Conservation (phyloP, 2,888 invertebrate species). For the Pyrrhosoma nymphula region DNA sequence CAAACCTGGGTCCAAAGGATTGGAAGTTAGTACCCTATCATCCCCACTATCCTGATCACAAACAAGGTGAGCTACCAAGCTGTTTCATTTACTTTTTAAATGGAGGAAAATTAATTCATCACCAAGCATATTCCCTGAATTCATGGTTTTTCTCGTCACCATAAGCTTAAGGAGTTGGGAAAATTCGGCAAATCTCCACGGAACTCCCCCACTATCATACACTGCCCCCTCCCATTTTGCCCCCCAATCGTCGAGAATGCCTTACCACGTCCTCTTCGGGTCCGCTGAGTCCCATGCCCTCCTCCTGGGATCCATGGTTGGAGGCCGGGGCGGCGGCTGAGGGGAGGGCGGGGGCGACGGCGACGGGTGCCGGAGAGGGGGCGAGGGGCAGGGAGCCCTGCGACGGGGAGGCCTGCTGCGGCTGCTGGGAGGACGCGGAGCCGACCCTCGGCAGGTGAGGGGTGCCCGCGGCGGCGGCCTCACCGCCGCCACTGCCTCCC, state of each 20-base stretch:
- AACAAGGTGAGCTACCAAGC: too few relatives aligned
- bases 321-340: conserved; percentile 72
- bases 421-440: neutral
- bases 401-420: conserved; percentile 32
- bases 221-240: neutral
- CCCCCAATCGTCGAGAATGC: neutral
- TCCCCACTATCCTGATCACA: too few relatives aligned
- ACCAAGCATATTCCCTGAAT: too few relatives aligned
- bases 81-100: too few relatives aligned
- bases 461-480: conserved; percentile 38
- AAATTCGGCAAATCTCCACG: too few relatives aligned
- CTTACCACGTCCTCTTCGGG: conserved; percentile 69
- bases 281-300: conserved; percentile 69
- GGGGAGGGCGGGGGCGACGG: conserved; percentile 71
- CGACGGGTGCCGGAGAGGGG: conserved; percentile 12
- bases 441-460: conserved; percentile 24
- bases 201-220: neutral
- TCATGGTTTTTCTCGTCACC: too few relatives aligned
- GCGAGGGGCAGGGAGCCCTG: conserved; percentile 25
- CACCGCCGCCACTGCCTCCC: neutral
- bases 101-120: too few relatives aligned
- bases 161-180: too few relatives aligned
- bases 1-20: too few relatives aligned
- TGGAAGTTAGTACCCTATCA: too few relatives aligned
- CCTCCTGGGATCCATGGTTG: conserved; percentile 73